Evolutionary conservation across 2,888 invertebrate genomes (phyloP).

Genomic region (Torymus texanus): DNA sequence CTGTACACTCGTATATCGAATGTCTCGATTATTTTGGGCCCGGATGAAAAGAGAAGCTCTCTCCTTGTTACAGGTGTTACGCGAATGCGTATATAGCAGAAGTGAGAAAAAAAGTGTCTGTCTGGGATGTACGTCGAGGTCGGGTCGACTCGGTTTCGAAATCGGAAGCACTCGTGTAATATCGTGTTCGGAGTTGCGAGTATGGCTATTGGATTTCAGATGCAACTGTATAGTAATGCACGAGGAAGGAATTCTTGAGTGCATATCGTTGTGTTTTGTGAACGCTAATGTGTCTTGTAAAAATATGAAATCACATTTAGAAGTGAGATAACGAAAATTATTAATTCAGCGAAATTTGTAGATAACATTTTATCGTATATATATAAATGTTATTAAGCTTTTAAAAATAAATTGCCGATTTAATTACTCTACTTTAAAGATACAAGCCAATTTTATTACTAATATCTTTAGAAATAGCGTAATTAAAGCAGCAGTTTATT

Average conservation of each 20-base stretch:
- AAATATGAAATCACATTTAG: no score
- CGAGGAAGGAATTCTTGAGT: constrained; percentile 18
- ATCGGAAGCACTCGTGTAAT: neutral
- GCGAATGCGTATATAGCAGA: neutral
- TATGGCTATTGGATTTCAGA: constrained; percentile 6
- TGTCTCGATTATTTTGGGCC: constrained; percentile 1
- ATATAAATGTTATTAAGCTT: no score
- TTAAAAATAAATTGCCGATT: no score
- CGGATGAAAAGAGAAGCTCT: neutral
- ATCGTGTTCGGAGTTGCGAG: neutral
- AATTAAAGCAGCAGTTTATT: no score
- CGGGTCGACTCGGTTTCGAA: constrained; percentile 30
- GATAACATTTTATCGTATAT: no score
- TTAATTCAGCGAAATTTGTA: no score
- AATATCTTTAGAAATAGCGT: no score
- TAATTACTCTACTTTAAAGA: no score
- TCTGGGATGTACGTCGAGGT: neutral
- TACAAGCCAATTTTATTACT: no score
- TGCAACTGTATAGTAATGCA: neutral
- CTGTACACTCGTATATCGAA: neutral
- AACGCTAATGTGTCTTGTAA: no score
- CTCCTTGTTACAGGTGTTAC: neutral
- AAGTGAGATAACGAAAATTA: no score
- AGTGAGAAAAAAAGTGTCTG: neutral
- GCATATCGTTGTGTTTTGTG: neutral